These are phyloP conservation scores for Brachypalpus laphriformis DNA, from an alignment of 2,888 invertebrate genomes.

Conservation along the genomic window DNA sequence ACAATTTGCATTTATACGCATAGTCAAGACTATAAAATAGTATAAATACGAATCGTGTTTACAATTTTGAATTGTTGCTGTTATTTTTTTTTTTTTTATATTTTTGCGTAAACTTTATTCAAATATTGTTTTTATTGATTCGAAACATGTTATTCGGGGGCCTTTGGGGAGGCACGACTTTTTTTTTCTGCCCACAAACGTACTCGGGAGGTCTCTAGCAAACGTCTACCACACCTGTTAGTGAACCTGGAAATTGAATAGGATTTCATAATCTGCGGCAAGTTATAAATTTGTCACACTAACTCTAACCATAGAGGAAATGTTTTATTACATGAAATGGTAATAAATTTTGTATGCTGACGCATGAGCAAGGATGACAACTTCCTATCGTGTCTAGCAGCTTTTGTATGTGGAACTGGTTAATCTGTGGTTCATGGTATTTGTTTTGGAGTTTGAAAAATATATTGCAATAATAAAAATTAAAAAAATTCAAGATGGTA, in stretches of 20 bases:
- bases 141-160: neutral
- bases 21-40: conserved; percentile 4
- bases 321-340: neutral
- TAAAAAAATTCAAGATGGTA: too few relatives aligned
- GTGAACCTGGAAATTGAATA: neutral
- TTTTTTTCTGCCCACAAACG: neutral
- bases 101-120: neutral
- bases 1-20: neutral
- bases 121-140: conserved; percentile 8
- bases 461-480: neutral
- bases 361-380: conserved; percentile 5
- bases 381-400: neutral
- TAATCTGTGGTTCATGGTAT: neutral
- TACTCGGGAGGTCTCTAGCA: neutral
- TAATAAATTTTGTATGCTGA: neutral
- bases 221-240: neutral
- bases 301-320: neutral
- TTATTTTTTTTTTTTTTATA: neutral
- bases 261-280: neutral
- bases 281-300: neutral
- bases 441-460: neutral
- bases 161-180: neutral
- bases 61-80: neutral
- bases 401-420: neutral
- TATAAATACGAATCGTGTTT: conserved; percentile 12